Percentiles rank a stretch among this genome's conserved stretches.
These are phyloP conservation scores for Hydrolagus colliei DNA, from an alignment of 2,797 vertebrate species.

Conservation along the genomic window DNA sequence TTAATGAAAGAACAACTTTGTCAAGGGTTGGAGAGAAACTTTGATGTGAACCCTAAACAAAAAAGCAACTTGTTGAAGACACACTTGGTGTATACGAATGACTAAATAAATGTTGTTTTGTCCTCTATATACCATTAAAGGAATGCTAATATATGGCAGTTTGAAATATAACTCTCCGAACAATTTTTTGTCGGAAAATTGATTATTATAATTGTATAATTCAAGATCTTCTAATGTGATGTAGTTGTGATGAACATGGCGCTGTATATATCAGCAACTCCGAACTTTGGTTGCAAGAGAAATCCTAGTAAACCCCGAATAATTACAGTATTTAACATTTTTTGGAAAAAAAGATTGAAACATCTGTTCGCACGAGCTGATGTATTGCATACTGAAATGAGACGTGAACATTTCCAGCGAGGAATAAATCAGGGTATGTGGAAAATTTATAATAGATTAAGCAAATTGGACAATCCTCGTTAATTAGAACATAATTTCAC, in stretches of 20 bases:
- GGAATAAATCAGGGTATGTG: slow-evolving; percentile 1
- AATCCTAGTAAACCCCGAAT: not conserved
- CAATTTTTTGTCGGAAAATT: not conserved
- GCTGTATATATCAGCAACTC: not conserved
- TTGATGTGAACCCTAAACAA: too few species aligned
- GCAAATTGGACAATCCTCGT: slow-evolving; percentile 76
- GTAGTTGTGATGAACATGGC: not conserved
- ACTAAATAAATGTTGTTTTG: not conserved
- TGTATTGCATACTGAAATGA: slow-evolving; percentile 15
- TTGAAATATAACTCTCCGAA: not conserved
- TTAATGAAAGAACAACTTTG: not conserved
- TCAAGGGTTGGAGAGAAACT: not conserved
- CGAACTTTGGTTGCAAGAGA: not conserved
- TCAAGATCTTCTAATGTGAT: not conserved
- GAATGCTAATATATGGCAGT: not conserved
- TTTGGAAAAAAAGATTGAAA: not conserved
- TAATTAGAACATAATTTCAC: slow-evolving; percentile 87
- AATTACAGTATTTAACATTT: not conserved
- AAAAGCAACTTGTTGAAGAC: not conserved
- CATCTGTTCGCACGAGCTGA: slow-evolving; percentile 1
- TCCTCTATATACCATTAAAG: not conserved
- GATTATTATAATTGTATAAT: not conserved
- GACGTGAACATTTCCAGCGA: slow-evolving; percentile 5
- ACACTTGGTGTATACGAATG: not conserved
- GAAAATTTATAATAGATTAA: slow-evolving; percentile 26